Evolutionary conservation across 2,113 vertebrate genomes (phyloP), one percentile per base, ranked within the genome.

Genomic region (Tichodroma muraria): DNA sequence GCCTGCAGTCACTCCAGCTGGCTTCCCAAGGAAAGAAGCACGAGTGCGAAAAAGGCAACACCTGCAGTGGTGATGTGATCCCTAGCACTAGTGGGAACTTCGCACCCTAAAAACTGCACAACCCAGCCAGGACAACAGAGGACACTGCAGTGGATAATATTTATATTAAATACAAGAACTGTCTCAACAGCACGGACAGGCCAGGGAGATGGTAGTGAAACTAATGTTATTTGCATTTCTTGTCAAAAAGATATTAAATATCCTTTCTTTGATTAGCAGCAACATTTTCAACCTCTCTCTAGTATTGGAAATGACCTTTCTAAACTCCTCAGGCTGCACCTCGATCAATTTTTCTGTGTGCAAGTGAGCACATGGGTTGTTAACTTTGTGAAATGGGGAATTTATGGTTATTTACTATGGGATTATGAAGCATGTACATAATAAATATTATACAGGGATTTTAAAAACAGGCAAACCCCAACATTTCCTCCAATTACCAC

Each of bases 231-330:
- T 95, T 96, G 82, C 45, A 45, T 76, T 95, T 91, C 76, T 93
- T 85, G 50, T 93, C 88, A 91, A 80, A 90, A 70, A 84, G 22
- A 47, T 75, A 63, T 88, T 85, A 91, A 92, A 95, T 52, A 91
- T 68, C 47, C 49, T 44, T 81, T 89, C 66, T 85, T 91, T 2
- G 23, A 84, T 91, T 81, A 94, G 86, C 24, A 78, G 73, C 49
- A 96, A 93, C 52, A 93, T 52, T 59, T 73, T 93, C 68, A 73
- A 40, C 49, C 56, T 87, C 52, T 82, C 72, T 37, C 44, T 63
- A 71, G 73, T 68, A 89, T 84, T 75, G 88, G 82, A 95, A 96
- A 81, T 69, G 89, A 90, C 85, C 82, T 94, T 96, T 93, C 61
- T 84, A 88, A 94, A 69, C 47, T 92, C 76, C 27, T 21, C 52